phyloP scores from a whole-genome alignment of 2,888 invertebrate genomes.

The Spilarctia lutea region DNA sequence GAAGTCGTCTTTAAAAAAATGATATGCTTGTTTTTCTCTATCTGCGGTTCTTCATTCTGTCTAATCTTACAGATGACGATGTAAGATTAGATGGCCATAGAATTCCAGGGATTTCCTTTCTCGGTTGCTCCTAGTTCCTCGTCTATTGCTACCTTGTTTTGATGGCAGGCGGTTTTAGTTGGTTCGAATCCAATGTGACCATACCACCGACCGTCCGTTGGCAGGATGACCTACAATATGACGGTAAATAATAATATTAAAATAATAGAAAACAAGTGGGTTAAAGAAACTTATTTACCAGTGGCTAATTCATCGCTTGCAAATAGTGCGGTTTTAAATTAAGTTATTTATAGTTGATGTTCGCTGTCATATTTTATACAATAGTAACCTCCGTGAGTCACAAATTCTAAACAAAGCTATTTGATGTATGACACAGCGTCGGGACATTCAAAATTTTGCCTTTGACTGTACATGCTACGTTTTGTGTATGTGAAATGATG shows the following conservation, averaged over 20 bases:
- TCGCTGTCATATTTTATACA: slow-evolving; percentile 35
- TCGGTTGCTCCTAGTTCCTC: no score
- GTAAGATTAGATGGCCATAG: no score
- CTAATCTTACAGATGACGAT: no score
- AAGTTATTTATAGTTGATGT: slow-evolving; percentile 31
- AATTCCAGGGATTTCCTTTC: no score
- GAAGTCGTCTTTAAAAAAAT: no score
- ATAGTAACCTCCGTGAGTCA: slow-evolving; percentile 43
- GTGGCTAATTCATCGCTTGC: slow-evolving; percentile 14
- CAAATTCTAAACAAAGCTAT: slow-evolving; percentile 24
- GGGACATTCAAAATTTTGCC: slow-evolving; percentile 5
- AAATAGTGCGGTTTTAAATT: slow-evolving; percentile 40
- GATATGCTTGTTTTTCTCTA: background rate
- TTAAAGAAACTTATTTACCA: background rate
- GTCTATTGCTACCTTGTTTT: no score
- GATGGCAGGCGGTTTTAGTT: no score
- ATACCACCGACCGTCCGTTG: background rate
- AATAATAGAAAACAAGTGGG: background rate
- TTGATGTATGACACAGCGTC: slow-evolving; percentile 14
- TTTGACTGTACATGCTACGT: slow-evolving; percentile 12
- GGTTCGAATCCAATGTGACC: background rate
- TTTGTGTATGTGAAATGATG: background rate
- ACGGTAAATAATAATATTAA: no score
- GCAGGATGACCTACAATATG: background rate
- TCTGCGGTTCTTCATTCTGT: background rate